A percentile compares a stretch with the other conserved stretches of the same genome.
Evolutionary conservation across 2,888 invertebrate species (phyloP).

Genomic region (Lithophane leautieri): DNA sequence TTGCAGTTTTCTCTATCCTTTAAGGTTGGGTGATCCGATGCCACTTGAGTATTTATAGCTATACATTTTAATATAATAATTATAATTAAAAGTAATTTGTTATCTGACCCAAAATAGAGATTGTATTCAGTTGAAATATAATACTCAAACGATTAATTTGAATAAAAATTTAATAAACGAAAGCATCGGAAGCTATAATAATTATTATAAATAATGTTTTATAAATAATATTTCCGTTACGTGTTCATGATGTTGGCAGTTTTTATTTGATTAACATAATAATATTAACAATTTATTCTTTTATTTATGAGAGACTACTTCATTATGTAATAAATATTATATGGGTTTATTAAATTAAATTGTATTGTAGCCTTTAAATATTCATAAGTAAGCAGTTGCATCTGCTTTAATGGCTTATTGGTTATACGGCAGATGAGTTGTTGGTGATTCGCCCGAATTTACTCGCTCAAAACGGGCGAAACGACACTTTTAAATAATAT

Average conservation of each 20-base stretch:
- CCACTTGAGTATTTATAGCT: background rate
- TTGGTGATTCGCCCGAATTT: too few species aligned
- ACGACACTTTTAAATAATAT: too few species aligned
- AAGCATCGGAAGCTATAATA: slow-evolving; percentile 44
- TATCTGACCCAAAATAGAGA: slow-evolving; percentile 4
- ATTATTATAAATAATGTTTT: slow-evolving; percentile 12
- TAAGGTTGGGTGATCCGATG: background rate
- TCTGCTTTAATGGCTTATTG: background rate
- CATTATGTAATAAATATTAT: slow-evolving; percentile 25
- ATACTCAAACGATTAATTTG: slow-evolving; percentile 16
- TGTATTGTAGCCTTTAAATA: slow-evolving; percentile 4
- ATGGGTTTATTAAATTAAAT: background rate
- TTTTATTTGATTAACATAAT: slow-evolving; percentile 1
- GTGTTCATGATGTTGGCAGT: background rate
- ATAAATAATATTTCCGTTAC: slow-evolving; percentile 19
- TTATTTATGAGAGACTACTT: slow-evolving; percentile 5
- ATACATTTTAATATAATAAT: background rate
- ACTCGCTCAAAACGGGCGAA: too few species aligned
- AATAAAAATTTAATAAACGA: slow-evolving; percentile 22
- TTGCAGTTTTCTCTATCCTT: background rate
- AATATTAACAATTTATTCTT: background rate
- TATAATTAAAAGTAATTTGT: background rate
- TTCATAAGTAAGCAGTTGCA: background rate
- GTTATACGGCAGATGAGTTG: too few species aligned
- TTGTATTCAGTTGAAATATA: slow-evolving; percentile 7